These are phyloP conservation scores for Ceratosolen solmsi DNA, from an alignment of 1,140 invertebrate genomes.

Conservation along the genomic window DNA sequence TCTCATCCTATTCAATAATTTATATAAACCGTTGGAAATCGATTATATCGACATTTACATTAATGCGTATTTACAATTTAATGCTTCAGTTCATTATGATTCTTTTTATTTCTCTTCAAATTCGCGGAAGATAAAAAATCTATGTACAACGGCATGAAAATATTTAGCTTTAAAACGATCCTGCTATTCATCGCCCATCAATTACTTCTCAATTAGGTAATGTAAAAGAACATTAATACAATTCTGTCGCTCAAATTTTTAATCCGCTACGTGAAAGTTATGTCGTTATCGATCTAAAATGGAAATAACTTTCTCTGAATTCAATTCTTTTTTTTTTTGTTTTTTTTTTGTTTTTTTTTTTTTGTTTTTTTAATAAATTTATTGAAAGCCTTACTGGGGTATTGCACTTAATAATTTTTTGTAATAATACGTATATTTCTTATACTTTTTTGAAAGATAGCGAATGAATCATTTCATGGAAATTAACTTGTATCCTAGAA, in stretches of 20 bases:
- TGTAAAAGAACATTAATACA: conserved; percentile 13
- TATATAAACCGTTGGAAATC: conserved; percentile 13
- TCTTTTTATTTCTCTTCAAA: conserved; percentile 37
- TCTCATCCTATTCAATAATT: conserved; percentile 27
- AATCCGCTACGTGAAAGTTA: conserved; percentile 68
- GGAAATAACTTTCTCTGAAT: conserved; percentile 72
- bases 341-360: no score
- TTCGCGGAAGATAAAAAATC: conserved; percentile 31
- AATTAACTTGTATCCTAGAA: not conserved
- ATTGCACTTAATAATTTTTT: not conserved
- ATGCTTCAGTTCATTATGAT: no score
- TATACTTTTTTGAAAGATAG: not conserved
- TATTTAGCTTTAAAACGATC: not conserved
- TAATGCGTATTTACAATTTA: conserved; percentile 41
- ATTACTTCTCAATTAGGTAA: not conserved
- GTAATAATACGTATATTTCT: not conserved
- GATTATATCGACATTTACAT: not conserved
- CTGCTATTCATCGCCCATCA: not conserved
- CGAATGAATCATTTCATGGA: not conserved
- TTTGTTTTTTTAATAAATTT: conserved; percentile 22
- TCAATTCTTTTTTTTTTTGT: conserved; percentile 52
- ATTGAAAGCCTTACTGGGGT: conserved; percentile 20
- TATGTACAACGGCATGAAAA: conserved; percentile 27
- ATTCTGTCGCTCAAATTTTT: conserved; percentile 9
- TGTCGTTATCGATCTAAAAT: conserved; percentile 73